Evolutionary conservation across 2,888 invertebrate species (phyloP).

Genomic region (Chymomyza procnemis): DNA sequence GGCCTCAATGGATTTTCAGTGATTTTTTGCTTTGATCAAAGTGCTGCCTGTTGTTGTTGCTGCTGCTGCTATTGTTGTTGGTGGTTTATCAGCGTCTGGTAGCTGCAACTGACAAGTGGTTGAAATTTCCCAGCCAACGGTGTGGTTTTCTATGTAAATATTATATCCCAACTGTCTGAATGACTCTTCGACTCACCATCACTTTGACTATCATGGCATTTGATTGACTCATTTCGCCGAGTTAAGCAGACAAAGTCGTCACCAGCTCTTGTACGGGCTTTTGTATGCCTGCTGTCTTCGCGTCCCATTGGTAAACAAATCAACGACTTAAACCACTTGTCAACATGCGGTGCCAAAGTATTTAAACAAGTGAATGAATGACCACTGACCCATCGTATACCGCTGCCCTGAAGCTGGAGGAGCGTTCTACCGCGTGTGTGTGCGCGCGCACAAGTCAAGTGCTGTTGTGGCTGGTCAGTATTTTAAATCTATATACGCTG

Average conservation of each 20-base stretch:
- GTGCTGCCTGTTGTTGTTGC: conserved; percentile 34
- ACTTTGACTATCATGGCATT: conserved; percentile 24
- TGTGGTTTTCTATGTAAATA: conserved; percentile 45
- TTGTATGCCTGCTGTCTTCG: neutral
- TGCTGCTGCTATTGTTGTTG: conserved; percentile 1
- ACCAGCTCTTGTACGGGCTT: conserved; percentile 8
- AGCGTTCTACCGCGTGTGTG: conserved; percentile 28
- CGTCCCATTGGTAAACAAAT: conserved; percentile 62
- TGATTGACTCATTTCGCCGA: conserved; percentile 67
- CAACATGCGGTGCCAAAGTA: conserved; percentile 72
- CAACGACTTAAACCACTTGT: conserved; percentile 72
- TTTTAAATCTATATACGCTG: conserved; percentile 57
- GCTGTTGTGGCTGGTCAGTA: conserved; percentile 74
- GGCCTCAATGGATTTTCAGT: conserved; percentile 70
- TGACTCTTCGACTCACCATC: conserved; percentile 21
- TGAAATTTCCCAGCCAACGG: conserved; percentile 57
- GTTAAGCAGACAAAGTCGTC: conserved; percentile 11
- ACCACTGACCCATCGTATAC: conserved; percentile 33
- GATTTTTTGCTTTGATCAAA: conserved; percentile 69
- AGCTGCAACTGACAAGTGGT: conserved; percentile 60
- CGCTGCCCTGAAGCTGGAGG: conserved; percentile 7
- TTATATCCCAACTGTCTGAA: conserved; percentile 39
- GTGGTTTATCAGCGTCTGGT: conserved; percentile 35
- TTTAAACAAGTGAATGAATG: conserved; percentile 71
- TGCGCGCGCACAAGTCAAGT: conserved; percentile 58